Conservation (phyloP, 2,888 invertebrate genomes). For the Timandra comae region DNA sequence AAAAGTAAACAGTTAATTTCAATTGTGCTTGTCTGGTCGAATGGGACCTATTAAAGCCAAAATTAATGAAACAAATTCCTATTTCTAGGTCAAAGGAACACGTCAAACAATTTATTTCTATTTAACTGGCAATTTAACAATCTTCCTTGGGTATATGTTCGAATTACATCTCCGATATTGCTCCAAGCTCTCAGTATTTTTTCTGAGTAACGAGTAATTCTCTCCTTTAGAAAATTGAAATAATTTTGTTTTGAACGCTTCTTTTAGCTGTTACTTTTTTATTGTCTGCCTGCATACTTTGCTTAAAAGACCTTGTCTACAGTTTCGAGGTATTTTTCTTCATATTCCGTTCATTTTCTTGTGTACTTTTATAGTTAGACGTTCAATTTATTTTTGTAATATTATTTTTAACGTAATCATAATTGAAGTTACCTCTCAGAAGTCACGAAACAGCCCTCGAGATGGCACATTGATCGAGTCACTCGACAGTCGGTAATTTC, state of each 20-base stretch:
- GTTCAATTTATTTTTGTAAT: too few species aligned
- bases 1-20: neutral
- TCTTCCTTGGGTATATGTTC: slow-evolving; percentile 21
- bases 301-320: slow-evolving; percentile 22
- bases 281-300: slow-evolving; percentile 29
- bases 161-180: slow-evolving; percentile 28
- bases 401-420: too few species aligned
- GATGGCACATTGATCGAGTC: too few species aligned
- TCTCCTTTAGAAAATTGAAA: slow-evolving; percentile 31
- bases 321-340: too few species aligned
- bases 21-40: slow-evolving; percentile 9
- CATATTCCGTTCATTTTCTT: too few species aligned
- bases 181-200: slow-evolving; percentile 24
- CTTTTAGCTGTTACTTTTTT: slow-evolving; percentile 32
- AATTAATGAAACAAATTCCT: slow-evolving; percentile 6
- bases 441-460: too few species aligned
- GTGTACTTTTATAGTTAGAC: too few species aligned
- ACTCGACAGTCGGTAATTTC: too few species aligned
- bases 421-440: too few species aligned
- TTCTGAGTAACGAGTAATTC: slow-evolving; percentile 28
- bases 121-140: slow-evolving; percentile 26
- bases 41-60: slow-evolving; percentile 9
- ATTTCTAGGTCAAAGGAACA: slow-evolving; percentile 7
- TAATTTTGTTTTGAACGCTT: slow-evolving; percentile 36
- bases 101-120: slow-evolving; percentile 17